Conservation (phyloP, 2,888 invertebrate genomes). For the Homarus gammarus region DNA sequence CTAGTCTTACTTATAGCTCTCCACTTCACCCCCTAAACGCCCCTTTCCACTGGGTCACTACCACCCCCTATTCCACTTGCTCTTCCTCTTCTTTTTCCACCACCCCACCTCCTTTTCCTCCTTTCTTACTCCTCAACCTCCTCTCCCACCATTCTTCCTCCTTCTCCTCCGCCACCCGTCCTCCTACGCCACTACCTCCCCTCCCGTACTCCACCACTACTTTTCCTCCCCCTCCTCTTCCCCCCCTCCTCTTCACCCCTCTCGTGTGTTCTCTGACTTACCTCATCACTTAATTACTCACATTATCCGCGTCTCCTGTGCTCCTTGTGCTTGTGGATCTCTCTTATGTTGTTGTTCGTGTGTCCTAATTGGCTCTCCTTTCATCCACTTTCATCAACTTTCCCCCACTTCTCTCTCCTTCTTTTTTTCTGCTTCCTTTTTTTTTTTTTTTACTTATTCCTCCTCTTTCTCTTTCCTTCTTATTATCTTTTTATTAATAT, state of each 20-base stretch:
- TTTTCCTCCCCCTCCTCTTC: not conserved
- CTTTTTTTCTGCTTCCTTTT: not conserved
- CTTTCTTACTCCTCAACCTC: not conserved
- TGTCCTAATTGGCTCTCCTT: not conserved
- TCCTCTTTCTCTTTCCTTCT: not conserved
- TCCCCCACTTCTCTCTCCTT: not conserved
- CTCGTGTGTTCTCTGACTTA: not conserved
- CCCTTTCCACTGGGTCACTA: not conserved
- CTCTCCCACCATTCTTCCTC: not conserved
- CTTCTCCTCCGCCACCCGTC: not conserved
- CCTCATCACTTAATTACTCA: not conserved
- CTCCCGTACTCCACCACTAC: too few species aligned
- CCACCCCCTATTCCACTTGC: not conserved
- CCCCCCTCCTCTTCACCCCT: not conserved
- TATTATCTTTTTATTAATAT: too few species aligned
- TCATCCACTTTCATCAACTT: not conserved
- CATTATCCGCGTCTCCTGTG: not conserved
- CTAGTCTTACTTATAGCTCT: too few species aligned
- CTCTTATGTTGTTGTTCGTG: not conserved
- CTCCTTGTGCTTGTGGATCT: not conserved
- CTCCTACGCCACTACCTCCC: not conserved
- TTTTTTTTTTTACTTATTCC: not conserved
- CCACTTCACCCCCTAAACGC: not conserved
- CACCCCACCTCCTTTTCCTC: not conserved
- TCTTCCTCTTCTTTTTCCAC: not conserved